Evolutionary conservation across 1,140 invertebrate genomes (phyloP), one percentile per base, ranked within the genome.

Genomic region (Drosophila eugracilis): DNA sequence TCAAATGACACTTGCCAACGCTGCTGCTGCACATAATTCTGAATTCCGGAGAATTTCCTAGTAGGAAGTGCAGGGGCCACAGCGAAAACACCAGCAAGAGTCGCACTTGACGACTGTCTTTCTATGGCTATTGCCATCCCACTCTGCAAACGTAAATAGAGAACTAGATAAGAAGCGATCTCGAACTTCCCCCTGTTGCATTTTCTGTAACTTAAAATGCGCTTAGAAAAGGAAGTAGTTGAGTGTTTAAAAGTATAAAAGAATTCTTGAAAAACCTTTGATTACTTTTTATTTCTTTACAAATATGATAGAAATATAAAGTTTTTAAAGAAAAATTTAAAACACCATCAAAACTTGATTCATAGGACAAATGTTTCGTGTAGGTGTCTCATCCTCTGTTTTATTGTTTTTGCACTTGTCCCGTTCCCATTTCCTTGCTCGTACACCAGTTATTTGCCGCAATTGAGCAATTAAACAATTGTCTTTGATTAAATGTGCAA

Each of bases 1-100:
- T 85, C 81, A 85, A 85, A 85, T 85, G 80, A 85, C 80, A 86
- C 80, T 85, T 85, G 80, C 80, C 65, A 65, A 58, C 71, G 78
- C 45, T 52, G 67, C 17, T 44, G 60, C 78, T 74, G 75, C 78
- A 80, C 67, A 78, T 78, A 63, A 76, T 85, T 85, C 77, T 65
- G 44, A 62, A 69, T 85, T 85, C 77, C 65, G 47, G 57, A 80
- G 81, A 85, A 85, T 86, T 84, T 86, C 80, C 81, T 77, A 86
- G 73, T 80, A 85, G 81, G 81, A 85, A 85, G 81, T 86, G 77
- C 79, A 84, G 72, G 34, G 12, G 32, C 30, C 58, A 47, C 19
- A 71, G 44, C 37, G 60, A 58, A 41, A 80, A 53, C 53, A 57
- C 36, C 50, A 52, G 47, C 44, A 24, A 21, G 19, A 50, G 42